Percentiles rank a stretch among this genome's conserved stretches.
These are phyloP conservation scores for Xiphorhynchus elegans DNA, from an alignment of 2,113 vertebrate species.

Conservation along the genomic window DNA sequence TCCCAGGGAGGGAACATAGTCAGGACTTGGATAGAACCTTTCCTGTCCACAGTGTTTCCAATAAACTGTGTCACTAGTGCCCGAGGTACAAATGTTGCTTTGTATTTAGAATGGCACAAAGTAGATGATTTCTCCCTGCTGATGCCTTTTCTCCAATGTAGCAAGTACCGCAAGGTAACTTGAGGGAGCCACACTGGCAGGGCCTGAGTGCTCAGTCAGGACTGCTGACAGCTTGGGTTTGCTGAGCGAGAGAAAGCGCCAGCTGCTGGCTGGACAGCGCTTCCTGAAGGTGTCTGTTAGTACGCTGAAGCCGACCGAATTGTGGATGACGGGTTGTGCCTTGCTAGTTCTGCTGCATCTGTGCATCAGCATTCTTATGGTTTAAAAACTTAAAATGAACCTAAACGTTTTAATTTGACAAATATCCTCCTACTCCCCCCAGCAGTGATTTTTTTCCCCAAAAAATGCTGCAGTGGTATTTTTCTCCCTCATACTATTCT, in stretches of 20 bases:
- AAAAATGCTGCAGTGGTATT: background rate
- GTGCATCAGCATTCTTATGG: background rate
- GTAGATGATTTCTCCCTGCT: accelerated
- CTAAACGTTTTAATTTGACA: background rate
- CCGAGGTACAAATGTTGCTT: background rate
- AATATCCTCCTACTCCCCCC: background rate
- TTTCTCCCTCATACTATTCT: background rate
- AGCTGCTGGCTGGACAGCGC: background rate
- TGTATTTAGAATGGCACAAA: background rate
- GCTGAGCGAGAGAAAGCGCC: background rate
- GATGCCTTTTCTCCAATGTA: background rate
- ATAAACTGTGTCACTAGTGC: background rate
- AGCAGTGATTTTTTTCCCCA: background rate
- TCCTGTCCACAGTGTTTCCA: background rate
- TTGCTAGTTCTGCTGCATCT: background rate
- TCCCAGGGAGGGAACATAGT: accelerated
- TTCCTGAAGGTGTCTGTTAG: background rate
- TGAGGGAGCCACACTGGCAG: background rate
- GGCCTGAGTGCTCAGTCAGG: accelerated
- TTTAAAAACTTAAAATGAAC: background rate
- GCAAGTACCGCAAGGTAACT: accelerated
- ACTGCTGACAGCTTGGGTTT: too few species aligned
- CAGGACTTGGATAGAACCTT: background rate
- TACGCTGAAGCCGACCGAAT: accelerated
- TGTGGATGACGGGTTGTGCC: background rate